These are phyloP conservation scores for Amphilophus citrinellus DNA, from an alignment of 2,113 vertebrate genomes.

Conservation along the genomic window DNA sequence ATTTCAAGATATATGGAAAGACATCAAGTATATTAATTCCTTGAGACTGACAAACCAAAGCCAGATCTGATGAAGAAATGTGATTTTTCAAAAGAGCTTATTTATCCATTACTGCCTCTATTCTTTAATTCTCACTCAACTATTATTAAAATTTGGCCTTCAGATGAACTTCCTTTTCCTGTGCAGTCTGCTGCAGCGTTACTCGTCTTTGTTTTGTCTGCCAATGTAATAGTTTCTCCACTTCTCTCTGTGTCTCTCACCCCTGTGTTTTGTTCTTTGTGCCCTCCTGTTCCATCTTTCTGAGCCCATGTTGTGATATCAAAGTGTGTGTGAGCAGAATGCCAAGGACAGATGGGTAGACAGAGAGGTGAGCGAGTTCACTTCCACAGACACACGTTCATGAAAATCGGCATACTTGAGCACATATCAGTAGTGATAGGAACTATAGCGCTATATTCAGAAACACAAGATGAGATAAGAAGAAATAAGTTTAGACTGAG, in stretches of 20 bases:
- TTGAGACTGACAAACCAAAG: background rate
- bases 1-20: background rate
- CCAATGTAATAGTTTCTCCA: background rate
- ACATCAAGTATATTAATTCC: background rate
- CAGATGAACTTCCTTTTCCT: conserved; percentile 32
- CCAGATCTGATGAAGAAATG: background rate
- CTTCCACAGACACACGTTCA: background rate
- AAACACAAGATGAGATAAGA: background rate
- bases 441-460: background rate
- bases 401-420: background rate
- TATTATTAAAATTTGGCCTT: conserved; percentile 23
- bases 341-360: conserved; percentile 38
- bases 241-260: background rate
- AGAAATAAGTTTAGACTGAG: conserved; percentile 9
- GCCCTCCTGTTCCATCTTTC: conserved; percentile 24
- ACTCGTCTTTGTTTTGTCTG: background rate
- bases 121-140: conserved; percentile 21
- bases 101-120: conserved; percentile 12
- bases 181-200: background rate
- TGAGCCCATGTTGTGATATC: conserved; percentile 27
- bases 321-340: conserved; percentile 34
- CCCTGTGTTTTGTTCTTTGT: background rate
- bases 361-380: conserved; percentile 44
- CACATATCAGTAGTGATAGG: background rate
- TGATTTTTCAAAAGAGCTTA: background rate